phyloP scores from a whole-genome alignment of 1,140 invertebrate genomes.

The Drosophila dunni region DNA sequence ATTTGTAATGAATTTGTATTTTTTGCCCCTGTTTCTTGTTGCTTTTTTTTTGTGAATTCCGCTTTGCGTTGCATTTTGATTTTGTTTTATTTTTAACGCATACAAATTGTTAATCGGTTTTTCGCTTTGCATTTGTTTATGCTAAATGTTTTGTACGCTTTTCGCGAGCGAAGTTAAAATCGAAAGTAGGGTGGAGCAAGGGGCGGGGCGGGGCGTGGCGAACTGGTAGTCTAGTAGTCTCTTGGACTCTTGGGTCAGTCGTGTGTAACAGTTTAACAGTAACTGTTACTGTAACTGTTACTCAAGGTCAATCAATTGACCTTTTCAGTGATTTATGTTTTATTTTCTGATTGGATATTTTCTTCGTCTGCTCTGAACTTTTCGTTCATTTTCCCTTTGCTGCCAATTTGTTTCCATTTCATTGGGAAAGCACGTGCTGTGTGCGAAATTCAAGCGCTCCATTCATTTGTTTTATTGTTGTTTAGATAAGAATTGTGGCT shows the following conservation, averaged over 20 bases:
- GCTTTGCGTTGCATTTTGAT: conserved; percentile 59
- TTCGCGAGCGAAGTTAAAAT: not conserved
- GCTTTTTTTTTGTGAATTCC: not conserved
- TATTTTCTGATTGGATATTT: conserved; percentile 27
- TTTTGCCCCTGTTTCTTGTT: conserved; percentile 10
- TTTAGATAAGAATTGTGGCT: conserved; percentile 19
- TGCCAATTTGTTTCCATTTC: conserved; percentile 17
- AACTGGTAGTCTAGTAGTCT: not conserved
- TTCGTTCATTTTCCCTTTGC: not conserved
- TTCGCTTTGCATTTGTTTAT: conserved; percentile 46
- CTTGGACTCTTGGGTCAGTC: conserved; percentile 24
- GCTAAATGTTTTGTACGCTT: conserved; percentile 36
- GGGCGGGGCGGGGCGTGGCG: not conserved
- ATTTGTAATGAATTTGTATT: conserved; percentile 1
- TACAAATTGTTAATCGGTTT: conserved; percentile 69
- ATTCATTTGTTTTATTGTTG: conserved; percentile 27
- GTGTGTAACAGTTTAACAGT: conserved; percentile 3
- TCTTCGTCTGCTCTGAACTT: not conserved
- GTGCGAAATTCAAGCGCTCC: not conserved
- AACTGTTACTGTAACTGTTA: conserved; percentile 11
- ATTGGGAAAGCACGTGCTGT: conserved; percentile 35
- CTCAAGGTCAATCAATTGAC: conserved; percentile 68
- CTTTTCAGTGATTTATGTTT: conserved; percentile 50
- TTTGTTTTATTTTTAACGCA: conserved; percentile 73
- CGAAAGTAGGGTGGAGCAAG: not conserved